phyloP scores from a whole-genome alignment of 2,888 invertebrate genomes.

The Heliconius erato region DNA sequence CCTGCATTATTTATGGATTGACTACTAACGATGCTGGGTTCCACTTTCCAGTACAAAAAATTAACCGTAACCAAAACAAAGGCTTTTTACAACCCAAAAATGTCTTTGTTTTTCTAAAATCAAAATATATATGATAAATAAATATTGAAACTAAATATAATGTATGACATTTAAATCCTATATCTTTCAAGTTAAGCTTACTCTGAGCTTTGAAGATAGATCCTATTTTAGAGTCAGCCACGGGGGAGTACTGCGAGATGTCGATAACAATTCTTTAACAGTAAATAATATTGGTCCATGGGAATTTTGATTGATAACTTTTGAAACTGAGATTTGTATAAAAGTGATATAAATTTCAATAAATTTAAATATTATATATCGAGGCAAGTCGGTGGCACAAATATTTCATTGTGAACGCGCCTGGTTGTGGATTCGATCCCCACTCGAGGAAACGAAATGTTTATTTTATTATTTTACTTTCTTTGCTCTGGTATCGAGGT shows the following conservation, averaged over 20 bases:
- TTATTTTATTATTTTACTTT: too few species aligned
- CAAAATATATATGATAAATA: not conserved
- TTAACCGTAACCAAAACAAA: too few species aligned
- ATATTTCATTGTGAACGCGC: not conserved
- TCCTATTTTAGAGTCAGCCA: not conserved
- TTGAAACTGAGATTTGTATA: not conserved
- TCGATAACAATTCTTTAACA: conserved; percentile 11
- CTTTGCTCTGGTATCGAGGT: too few species aligned
- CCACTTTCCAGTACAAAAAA: too few species aligned
- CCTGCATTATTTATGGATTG: too few species aligned
- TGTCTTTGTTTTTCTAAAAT: not conserved
- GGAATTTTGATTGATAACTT: conserved; percentile 6
- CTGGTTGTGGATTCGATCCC: not conserved
- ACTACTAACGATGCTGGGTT: too few species aligned
- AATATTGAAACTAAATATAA: not conserved
- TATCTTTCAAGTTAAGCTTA: conserved; percentile 4
- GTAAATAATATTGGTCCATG: conserved; percentile 2
- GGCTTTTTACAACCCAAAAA: not conserved
- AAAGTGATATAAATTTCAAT: too few species aligned
- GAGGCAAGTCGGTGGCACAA: not conserved
- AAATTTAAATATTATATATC: not conserved
- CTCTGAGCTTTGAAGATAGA: not conserved
- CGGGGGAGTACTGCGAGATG: not conserved
- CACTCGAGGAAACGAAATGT: not conserved
- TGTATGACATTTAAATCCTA: conserved; percentile 13